Evolutionary conservation across 2,797 vertebrate genomes (phyloP), one percentile per base, ranked within the genome.

Genomic region (Hozukius guyotensis): DNA sequence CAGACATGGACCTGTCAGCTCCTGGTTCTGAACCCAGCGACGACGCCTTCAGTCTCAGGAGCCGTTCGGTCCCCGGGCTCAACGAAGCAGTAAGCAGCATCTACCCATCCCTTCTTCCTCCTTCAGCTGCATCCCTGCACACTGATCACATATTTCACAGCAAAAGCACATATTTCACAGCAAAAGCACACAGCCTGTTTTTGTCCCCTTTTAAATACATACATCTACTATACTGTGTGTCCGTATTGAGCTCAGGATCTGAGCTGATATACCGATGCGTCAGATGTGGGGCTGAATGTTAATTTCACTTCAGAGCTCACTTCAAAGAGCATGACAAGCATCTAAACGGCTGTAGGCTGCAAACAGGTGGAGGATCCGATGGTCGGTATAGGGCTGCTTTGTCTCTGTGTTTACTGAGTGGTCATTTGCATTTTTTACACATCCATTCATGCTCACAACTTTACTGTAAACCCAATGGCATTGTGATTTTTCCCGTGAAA

Each of bases 51-150:
- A 97, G 96, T 62, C 74, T 96, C 82, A 96, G 96, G 84, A 97
- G 97, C 92, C 97, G 87, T 72, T 99, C 97, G 27, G 96, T 99
- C 49, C 97, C 97, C 20, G 97, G 97, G 68, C 95, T 98, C 82
- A 97, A 97, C 25, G 95, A 97, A 56, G 82, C 94, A 83, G 98
- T 99, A 92, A 96, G 97, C 93, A 38, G 20, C 31, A 75, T 77
- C 60, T 20, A n/a, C 13, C 20, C 8, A 3, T 56, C 32, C 34
- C 16, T 5, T 32, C 59, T 11, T 64, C 62, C 27, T 46, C 32
- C 11, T 18, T 4, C 55, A 2, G 25, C 34, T 38, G 16, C 4
- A 1, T 38, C 27, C 13, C 25, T 14, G 29, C 69, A 46, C 66
- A 25, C 46, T 14, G 67, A 65, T 31, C 46, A 38, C 34, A 53